Evolutionary conservation across 2,113 vertebrate genomes (phyloP), one percentile per base, ranked within the genome.

Genomic region (Lagopus muta): DNA sequence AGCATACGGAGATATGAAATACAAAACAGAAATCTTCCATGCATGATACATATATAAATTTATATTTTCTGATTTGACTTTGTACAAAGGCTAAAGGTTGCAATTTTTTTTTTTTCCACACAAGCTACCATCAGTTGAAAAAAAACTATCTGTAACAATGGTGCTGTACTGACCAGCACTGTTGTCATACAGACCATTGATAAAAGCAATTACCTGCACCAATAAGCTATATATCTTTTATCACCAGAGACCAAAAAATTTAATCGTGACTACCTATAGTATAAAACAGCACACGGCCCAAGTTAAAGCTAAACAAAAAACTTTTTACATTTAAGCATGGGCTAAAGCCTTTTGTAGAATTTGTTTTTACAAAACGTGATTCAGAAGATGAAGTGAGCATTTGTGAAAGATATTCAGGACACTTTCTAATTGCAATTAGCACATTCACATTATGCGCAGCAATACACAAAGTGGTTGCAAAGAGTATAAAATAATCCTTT

Each of bases 391-490:
- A 94, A 91, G 66, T 20, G 10, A 79, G 17, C 36, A 52, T 69
- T 78, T 78, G 32, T 30, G 42, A 83, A 62, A 76, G 64, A 86
- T 45, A 74, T 45, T 83, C 6, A 47, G n/a, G 25, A 20, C 5
- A 19, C 28, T 86, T 90, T 64, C 50, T 86, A 50, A 28, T 1
- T 50, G 13, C 34, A 67, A 83, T 11, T 55, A 77, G 28, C 47
- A 86, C 74, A 11, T 69, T 95, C 34, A 65, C 7, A 2, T 40
- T 60, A 47, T 7, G 6, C 61, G 34, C 17, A 77, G 18, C 8
- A 81, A 74, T 83, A 21, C 80, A 83, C 60, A 85, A 92, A 93
- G 34, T n/a, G 8, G 28, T 86, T 83, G 48, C 10, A 82, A 87
- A 71, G 38, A 84, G 38, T 27, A 82, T 27, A 57, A 82, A 21